Base-by-base conservation (phyloP, 2,888 invertebrate genomes). In the Celastrina argiolus region DNA sequence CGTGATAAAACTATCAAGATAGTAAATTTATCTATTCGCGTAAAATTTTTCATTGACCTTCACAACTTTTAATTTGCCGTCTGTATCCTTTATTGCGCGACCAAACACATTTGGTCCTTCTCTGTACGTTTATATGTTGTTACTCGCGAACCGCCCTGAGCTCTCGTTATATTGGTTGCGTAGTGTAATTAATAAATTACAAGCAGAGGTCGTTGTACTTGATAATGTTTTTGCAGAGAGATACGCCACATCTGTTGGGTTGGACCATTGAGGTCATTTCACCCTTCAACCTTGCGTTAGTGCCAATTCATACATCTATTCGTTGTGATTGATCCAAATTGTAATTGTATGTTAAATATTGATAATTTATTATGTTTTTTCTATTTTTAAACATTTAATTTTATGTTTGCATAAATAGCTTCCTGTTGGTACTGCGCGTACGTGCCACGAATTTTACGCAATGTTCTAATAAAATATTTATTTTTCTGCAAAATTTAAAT, bases 101-200 rank as follows among this genome's bases (percentile, higher is more conserved):
- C 86, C 84, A 86, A 59, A 68, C 18, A 70, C 31, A 63, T 56
- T 58, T 75, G 85, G 81, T 67, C 83, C 77, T 68, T 76, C 72
- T 67, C 71, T 63, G 71, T 39, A 16, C 18, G 61, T 39, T 36
- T 7, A 39, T 36, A 10, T 16, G 61, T 36, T n/a, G 36, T 51
- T 22, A 61, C 34, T 36, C 18, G 31, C 58, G 31, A 41, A 28
- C 56, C 71, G 71, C 70, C 70, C 39, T 26, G 61, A 74, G 74
- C 76, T 84, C 85, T 74, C 66, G 74, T 72, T 81, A 80, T 72
- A 79, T 75, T 83, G 87, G 87, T 63, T 75, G 75, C 76, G 76
- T 79, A 76, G 84, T 81, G 81, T 84, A 88, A 89, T 90, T 90
- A 88, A 88, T 89, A 88, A 87, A 88, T 88, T 85, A 88, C 84